Base-by-base conservation (phyloP, 23 tunicate genomes). In the Diplosoma virens region DNA sequence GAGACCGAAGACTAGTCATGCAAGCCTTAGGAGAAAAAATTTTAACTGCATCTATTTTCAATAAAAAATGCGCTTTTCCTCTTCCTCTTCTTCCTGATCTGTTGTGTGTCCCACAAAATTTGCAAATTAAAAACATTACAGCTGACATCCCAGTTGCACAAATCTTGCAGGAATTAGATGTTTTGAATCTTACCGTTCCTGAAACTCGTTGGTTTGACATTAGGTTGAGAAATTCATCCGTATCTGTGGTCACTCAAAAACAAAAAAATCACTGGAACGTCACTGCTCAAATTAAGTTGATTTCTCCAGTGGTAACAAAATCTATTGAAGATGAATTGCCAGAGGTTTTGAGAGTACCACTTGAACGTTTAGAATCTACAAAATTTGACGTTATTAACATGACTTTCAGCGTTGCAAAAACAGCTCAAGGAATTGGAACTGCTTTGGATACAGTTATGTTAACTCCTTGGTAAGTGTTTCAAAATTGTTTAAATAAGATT, bases 111-210 rank as follows among this genome's bases (percentile, higher is more conserved):
- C 74, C 74, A 3, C 17, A 29, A 2, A 25, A 37, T 3, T 7
- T 67, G 52, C 28, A 67, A 7, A 6, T 67, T 25, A 4, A 22
- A 16, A 25, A 72, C 35, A 34, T 72, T 61, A 72, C 47, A 60
- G 78, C 78, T 22, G 25, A 72, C 35, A 25, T 72, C 25, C 61
- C 78, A 9, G 30, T 72, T 25, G 37, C 61, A 3, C 59, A 37
- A 9, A 25, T 72, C 17, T 33, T 72, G 27, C 59, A 35, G 2
- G 33, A 47, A 26, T 9, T 72, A 7, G 35, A 60, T 2, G 6
- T 72, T 72, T 18, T 72, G 23, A 16, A 25, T 3, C 2, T 29
- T 3, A 7, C 48, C 9, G 11, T 72, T 2, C 78, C 78, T 9
- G 61, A 47, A 18, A 72, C 37, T 22, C 32, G 25, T 21, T 3